Base-by-base conservation (phyloP, 2,113 vertebrate genomes). In the Lagopus muta region DNA sequence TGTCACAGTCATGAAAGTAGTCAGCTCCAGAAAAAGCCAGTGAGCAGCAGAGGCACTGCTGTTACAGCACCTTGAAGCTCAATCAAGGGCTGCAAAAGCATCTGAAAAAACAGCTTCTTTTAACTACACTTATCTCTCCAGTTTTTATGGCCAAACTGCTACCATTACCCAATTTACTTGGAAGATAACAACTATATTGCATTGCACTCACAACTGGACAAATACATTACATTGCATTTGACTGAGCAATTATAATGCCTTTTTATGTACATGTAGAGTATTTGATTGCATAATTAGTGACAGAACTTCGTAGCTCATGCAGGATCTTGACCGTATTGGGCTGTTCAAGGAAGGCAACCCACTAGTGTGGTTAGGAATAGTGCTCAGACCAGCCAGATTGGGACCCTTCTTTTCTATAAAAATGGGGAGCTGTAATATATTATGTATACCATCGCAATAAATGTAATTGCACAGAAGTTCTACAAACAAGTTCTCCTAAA, bases 201-300 rank as follows among this genome's bases (percentile, higher is more conserved):
- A 48, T 1, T 40, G 65, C 15, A 12, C 43, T 70, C 18, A 22
- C n/a, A 13, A 25, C 34, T 45, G 11, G 30, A 65, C 47, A 89
- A 87, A 80, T 60, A 72, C 22, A 43, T 21, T 48, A 28, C 43
- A 16, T 1, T 30, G 13, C 64, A 80, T 36, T 3, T 55, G 28
- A 66, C 13, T 25, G 54, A 24, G 25, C 4, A 27, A 79, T 8
- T 25, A 62, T 22, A 64, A 27, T 40, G 32, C 43, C 24, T 65
- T 66, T 58, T 61, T 18, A 57, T 8, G n/a, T 21, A 19, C 0
- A 0, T 4, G 22, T 8, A 32, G 11, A 1, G 13, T 27, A 67
- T 19, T 20, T 58, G 52, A 40, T 17, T 34, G 24, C 28, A 34
- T 24, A 28, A 42, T 22, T 69, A 80, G 0, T 22, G 57, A 81